Conservation (phyloP, 2,113 vertebrate genomes). For the Coptodon bakossiorum region DNA sequence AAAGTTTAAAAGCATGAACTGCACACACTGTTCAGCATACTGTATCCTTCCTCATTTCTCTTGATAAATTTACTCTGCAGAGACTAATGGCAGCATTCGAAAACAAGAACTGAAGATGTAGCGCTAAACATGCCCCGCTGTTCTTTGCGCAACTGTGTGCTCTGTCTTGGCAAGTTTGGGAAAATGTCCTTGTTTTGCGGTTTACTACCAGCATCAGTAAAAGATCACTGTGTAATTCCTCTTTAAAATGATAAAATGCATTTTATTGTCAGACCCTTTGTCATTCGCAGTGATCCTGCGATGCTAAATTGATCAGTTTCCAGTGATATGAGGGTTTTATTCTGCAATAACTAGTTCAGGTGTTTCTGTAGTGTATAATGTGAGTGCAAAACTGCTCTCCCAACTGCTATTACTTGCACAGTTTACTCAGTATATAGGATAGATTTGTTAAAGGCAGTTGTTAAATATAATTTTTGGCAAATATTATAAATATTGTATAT, state of each 20-base stretch:
- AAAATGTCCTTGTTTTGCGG: neutral
- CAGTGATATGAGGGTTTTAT: slow-evolving; percentile 7
- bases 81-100: neutral
- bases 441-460: slow-evolving; percentile 34
- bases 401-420: slow-evolving; percentile 60
- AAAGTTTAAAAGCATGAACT: neutral
- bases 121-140: neutral
- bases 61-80: neutral
- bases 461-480: slow-evolving; percentile 45
- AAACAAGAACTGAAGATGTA: neutral
- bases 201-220: neutral
- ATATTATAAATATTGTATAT: slow-evolving; percentile 54
- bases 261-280: neutral
- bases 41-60: neutral
- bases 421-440: slow-evolving; percentile 39
- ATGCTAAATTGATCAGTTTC: neutral
- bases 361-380: slow-evolving; percentile 21
- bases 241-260: neutral
- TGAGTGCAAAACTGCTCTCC: slow-evolving; percentile 33
- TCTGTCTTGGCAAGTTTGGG: neutral
- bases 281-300: neutral
- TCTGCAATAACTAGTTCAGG: slow-evolving; percentile 47
- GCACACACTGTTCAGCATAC: neutral
- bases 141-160: neutral
- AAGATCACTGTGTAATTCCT: slow-evolving; percentile 1